These are phyloP conservation scores for Huso huso DNA, from an alignment of 2,797 vertebrate genomes.

Conservation along the genomic window DNA sequence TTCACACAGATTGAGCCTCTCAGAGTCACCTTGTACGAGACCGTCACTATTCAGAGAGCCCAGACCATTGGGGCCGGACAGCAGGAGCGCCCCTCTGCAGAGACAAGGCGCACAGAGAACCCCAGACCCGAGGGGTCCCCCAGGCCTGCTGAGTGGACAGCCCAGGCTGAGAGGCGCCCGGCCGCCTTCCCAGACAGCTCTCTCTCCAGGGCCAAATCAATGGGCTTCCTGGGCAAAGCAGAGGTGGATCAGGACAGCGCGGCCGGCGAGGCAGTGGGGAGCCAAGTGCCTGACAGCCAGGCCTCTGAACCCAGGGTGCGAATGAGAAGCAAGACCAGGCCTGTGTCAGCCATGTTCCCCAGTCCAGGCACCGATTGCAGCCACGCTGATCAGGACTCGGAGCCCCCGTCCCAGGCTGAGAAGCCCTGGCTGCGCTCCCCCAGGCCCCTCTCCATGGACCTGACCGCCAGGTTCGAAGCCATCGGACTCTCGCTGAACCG, in stretches of 20 bases:
- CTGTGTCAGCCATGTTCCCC: constrained; percentile 69
- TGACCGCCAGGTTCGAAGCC: constrained; percentile 80
- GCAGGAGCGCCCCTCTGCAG: neutral
- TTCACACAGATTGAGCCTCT: neutral
- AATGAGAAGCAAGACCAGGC: constrained; percentile 57
- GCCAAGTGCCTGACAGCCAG: constrained; percentile 19
- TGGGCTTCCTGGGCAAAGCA: constrained; percentile 40
- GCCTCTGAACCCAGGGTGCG: constrained; percentile 18
- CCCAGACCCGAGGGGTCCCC: constrained; percentile 24
- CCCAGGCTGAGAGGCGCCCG: constrained; percentile 36
- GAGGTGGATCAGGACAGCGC: constrained; percentile 28
- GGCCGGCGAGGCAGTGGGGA: constrained; percentile 21
- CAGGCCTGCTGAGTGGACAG: constrained; percentile 14
- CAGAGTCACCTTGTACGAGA: constrained; percentile 14
- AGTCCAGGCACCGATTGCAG: constrained; percentile 30
- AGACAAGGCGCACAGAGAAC: neutral
- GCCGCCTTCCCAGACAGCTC: constrained; percentile 31
- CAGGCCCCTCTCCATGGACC: constrained; percentile 77
- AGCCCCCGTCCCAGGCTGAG: constrained; percentile 18
- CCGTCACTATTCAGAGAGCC: rapidly evolving
- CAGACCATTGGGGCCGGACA: neutral
- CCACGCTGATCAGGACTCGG: constrained; percentile 11
- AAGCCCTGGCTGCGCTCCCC: constrained; percentile 54
- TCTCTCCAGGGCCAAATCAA: constrained; percentile 46
- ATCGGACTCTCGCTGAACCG: constrained; percentile 55